Evolutionary conservation across 2,888 invertebrate genomes (phyloP), one percentile per base, ranked within the genome.

Genomic region (Drosophila nr. medialis): DNA sequence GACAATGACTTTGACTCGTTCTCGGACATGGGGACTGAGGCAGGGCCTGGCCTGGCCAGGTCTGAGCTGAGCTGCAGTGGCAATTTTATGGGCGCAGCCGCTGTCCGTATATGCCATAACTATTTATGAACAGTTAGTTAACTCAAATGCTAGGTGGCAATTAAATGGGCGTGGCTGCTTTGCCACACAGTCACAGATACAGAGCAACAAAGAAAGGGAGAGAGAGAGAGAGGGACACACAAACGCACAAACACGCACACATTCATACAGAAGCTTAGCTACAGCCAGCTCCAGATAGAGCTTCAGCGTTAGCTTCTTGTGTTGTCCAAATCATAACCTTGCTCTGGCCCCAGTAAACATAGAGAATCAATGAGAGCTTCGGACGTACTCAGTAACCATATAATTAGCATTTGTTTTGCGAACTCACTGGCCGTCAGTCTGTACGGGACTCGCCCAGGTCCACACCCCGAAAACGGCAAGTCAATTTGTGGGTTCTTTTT

Each of bases 111-210:
- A 90, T 87, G 90, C 90, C 91, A 90, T 87, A 90, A 87, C 91
- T 87, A 87, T 87, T 87, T 87, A 87, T 87, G 86, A 87, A 87
- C 86, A 87, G 86, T 87, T 87, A 87, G 90, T 90, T 86, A 86
- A 82, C 91, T 86, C 76, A 90, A 90, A 87, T 85, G 89, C 79
- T 77, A 90, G 90, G 81, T 87, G 83, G 91, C 91, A 87, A 87
- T 87, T 87, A 87, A 91, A 89, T 74, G 89, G 87, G 87, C 87
- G 87, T 83, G 87, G 81, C 72, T 63, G 64, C 70, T 40, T 50
- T 50, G 64, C 73, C 65, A 62, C 61, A 62, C 59, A 64, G 65
- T 62, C 54, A 63, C 36, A 58, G 51, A 30, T 32, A 68, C 36
- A 67, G 58, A 49, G 45, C 50, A 65, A 64, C 49, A 64, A 49